Evolutionary conservation across 2,888 invertebrate species (phyloP).

Genomic region (Norana najaformis): DNA sequence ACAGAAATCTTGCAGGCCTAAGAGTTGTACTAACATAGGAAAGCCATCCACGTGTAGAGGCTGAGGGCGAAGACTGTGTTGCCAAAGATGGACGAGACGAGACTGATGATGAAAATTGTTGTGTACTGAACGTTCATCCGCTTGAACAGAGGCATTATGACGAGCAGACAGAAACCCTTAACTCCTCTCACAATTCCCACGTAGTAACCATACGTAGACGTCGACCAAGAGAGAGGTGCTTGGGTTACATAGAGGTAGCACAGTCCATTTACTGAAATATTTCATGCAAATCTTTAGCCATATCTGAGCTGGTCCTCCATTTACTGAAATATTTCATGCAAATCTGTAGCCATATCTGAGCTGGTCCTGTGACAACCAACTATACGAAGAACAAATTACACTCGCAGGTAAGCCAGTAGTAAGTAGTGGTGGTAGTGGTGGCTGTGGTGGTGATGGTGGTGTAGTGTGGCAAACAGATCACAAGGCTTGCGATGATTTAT

Average conservation of each 20-base stretch:
- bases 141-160: not conserved
- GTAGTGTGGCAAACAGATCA: too few species aligned
- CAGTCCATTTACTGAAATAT: not conserved
- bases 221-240: not conserved
- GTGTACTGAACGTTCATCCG: not conserved
- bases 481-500: too few species aligned
- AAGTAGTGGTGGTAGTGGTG: too few species aligned
- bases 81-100: not conserved
- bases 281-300: too few species aligned
- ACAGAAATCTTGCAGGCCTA: too few species aligned
- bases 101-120: not conserved
- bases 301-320: too few species aligned
- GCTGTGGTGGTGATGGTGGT: too few species aligned
- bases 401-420: too few species aligned
- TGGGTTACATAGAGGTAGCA: conserved; percentile 23
- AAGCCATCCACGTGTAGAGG: conserved; percentile 20
- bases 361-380: too few species aligned
- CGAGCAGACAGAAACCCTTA: conserved; percentile 15
- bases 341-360: too few species aligned
- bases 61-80: conserved; percentile 10
- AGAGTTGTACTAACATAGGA: not conserved
- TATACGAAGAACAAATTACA: too few species aligned
- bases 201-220: conserved; percentile 9
- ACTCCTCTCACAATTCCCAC: not conserved
- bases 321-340: not conserved